A percentile compares a stretch with the other conserved stretches of the same genome.
Conservation (phyloP, 2,113 vertebrate species). For the Cepphus grylle region DNA sequence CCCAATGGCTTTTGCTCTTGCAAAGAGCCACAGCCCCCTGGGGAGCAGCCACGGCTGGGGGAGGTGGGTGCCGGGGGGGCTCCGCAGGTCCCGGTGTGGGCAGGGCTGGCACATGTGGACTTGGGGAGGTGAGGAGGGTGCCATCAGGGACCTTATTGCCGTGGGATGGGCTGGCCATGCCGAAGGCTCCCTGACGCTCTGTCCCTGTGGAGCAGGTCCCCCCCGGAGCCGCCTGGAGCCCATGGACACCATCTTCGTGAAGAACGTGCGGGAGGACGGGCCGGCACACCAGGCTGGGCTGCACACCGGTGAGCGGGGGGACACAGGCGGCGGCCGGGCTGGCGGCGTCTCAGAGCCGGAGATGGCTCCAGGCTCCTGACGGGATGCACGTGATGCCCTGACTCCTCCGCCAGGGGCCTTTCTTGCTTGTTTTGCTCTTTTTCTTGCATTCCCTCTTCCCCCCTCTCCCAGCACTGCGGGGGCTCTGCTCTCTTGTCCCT, state of each 20-base stretch:
- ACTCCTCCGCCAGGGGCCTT: neutral
- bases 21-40: neutral
- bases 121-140: neutral
- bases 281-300: slow-evolving; percentile 91
- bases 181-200: neutral
- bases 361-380: accelerated
- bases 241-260: slow-evolving; percentile 99
- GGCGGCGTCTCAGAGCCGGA: neutral
- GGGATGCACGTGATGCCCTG: accelerated
- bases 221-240: slow-evolving; percentile 86
- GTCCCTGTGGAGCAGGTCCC: neutral
- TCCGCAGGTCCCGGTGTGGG: neutral
- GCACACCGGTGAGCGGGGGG: slow-evolving; percentile 81
- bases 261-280: slow-evolving; percentile 91
- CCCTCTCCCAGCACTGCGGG: accelerated
- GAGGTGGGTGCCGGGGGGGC: neutral
- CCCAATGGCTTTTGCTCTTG: neutral
- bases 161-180: neutral
- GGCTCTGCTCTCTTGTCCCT: neutral
- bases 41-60: neutral
- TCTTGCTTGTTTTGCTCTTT: neutral
- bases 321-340: neutral
- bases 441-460: neutral
- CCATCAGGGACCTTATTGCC: accelerated
- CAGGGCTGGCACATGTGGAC: neutral